Conservation (phyloP, 2,888 invertebrate species). For the Ectemnius continuus region DNA sequence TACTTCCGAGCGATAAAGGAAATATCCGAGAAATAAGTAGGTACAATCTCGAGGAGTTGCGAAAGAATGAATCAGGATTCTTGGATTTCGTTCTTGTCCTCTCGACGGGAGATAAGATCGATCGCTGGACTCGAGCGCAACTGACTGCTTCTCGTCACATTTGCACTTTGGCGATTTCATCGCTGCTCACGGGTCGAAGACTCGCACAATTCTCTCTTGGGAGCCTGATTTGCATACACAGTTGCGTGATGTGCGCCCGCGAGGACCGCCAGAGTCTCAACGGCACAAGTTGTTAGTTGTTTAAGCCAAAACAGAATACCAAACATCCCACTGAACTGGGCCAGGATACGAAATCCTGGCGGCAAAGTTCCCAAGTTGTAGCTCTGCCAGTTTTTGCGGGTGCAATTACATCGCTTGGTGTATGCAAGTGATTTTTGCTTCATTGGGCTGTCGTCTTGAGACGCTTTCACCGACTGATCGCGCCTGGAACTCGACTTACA, state of each 20-base stretch:
- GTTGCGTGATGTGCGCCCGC: neutral
- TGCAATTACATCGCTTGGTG: neutral
- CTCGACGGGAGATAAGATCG: too few relatives aligned
- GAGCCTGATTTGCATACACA: neutral
- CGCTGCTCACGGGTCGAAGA: constrained; percentile 1
- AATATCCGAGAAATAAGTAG: too few relatives aligned
- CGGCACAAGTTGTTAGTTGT: neutral
- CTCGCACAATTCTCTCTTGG: neutral
- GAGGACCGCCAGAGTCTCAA: neutral
- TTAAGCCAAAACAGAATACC: neutral
- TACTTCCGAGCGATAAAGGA: too few relatives aligned
- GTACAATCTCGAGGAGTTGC: too few relatives aligned
- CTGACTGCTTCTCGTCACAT: neutral
- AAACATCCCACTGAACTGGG: neutral
- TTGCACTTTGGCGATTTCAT: neutral
- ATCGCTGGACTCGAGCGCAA: too few relatives aligned
- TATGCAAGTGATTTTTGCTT: constrained; percentile 5
- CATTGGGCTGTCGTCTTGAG: constrained; percentile 31
- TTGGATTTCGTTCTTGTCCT: too few relatives aligned
- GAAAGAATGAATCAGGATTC: too few relatives aligned
- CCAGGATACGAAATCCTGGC: neutral
- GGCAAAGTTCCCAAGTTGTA: neutral
- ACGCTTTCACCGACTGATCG: constrained; percentile 32
- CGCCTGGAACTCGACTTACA: constrained; percentile 49
- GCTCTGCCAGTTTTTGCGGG: neutral